These are phyloP conservation scores for Orthonychiurus folsomi DNA, from an alignment of 2,888 invertebrate genomes.

Conservation along the genomic window DNA sequence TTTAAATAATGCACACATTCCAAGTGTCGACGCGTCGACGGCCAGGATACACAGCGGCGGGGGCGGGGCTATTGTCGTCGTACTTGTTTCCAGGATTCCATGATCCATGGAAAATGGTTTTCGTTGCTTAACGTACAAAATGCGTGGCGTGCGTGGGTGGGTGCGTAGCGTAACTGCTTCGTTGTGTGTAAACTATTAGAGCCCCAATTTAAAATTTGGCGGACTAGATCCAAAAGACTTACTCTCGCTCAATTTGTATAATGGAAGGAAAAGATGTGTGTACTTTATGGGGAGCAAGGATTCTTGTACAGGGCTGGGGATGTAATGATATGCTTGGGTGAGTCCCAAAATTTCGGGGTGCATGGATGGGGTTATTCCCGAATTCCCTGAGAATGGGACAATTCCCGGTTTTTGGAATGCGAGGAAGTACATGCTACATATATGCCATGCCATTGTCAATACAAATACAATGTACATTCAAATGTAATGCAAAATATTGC, in stretches of 20 bases:
- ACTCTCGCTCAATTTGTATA: background rate
- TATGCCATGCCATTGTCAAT: no score
- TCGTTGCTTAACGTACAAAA: background rate
- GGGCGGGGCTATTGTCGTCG: no score
- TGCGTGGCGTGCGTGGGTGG: no score
- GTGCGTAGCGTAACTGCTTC: no score
- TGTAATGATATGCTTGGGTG: slow-evolving; percentile 1
- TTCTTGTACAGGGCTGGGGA: background rate
- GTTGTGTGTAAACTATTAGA: background rate
- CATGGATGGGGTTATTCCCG: background rate
- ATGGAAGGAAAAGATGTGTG: background rate
- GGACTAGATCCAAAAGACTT: background rate
- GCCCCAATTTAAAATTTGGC: background rate
- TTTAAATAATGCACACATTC: no score
- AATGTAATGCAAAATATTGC: background rate
- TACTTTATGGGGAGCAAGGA: background rate
- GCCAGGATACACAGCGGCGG: no score
- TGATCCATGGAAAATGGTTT: background rate
- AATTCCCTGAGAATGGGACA: background rate
- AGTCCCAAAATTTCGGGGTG: background rate
- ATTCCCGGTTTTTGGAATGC: background rate
- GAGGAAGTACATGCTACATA: background rate
- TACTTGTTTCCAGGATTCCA: background rate
- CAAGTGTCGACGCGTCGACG: no score
- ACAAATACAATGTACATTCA: no score